These are phyloP conservation scores for Drosophila bocki DNA, from an alignment of 1,140 invertebrate species.

Conservation along the genomic window DNA sequence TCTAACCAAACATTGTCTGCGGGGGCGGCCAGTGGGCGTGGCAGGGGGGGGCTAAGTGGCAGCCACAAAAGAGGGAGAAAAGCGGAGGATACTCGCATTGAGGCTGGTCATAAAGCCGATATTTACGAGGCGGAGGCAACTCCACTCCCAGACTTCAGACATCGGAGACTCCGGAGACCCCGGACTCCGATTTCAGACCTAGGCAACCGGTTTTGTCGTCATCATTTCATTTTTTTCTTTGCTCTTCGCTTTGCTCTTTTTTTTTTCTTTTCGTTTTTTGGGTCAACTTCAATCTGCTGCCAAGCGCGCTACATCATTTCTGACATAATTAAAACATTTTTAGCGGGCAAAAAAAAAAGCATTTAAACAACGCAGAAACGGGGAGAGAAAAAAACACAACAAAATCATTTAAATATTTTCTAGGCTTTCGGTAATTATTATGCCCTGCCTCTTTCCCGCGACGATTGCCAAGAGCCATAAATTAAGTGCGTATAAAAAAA, in stretches of 20 bases:
- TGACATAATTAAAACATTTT: conserved; percentile 77
- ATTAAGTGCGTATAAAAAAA: conserved; percentile 56
- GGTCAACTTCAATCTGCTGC: conserved; percentile 66
- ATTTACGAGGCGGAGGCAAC: conserved; percentile 52
- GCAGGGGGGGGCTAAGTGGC: conserved; percentile 28
- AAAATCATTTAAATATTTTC: conserved; percentile 54
- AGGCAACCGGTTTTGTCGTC: conserved; percentile 69
- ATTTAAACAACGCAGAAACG: not conserved
- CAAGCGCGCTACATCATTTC: conserved; percentile 64
- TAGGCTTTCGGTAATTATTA: conserved; percentile 37
- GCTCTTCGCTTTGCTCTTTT: conserved; percentile 26
- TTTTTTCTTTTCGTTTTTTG: conserved; percentile 58
- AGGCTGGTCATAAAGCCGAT: conserved; percentile 74
- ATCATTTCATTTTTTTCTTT: conserved; percentile 29
- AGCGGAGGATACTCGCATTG: conserved; percentile 56
- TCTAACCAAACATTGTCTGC: conserved; percentile 68
- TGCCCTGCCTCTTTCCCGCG: conserved; percentile 13
- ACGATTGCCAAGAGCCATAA: conserved; percentile 51
- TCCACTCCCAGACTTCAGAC: conserved; percentile 42
- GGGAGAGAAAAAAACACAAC: conserved; percentile 25
- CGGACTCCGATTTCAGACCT: conserved; percentile 33
- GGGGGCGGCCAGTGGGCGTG: conserved; percentile 34
- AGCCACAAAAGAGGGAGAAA: conserved; percentile 21
- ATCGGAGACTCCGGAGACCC: conserved; percentile 16
- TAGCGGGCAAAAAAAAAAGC: conserved; percentile 25